Percentiles rank a stretch among this genome's conserved stretches.
Conservation (phyloP, 2,797 vertebrate genomes). For the Menidia menidia region DNA sequence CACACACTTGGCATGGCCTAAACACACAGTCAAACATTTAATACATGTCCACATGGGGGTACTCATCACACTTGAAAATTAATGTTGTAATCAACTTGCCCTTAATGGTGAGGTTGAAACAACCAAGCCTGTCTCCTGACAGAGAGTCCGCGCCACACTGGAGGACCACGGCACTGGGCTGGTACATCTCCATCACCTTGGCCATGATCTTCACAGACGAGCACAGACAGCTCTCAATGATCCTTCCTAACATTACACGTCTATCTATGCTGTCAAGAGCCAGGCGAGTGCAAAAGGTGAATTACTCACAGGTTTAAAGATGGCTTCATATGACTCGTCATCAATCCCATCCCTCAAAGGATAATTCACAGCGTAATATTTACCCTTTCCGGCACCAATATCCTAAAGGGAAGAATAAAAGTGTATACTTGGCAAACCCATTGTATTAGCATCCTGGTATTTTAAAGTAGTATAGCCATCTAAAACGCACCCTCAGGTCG, state of each 20-base stretch:
- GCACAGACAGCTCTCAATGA: background rate
- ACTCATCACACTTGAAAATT: background rate
- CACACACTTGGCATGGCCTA: constrained; percentile 98
- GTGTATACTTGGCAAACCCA: background rate
- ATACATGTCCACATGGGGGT: background rate
- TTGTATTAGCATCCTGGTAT: background rate
- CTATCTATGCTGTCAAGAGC: background rate
- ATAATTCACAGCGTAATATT: constrained; percentile 98
- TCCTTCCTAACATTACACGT: background rate
- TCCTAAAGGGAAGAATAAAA: constrained; percentile 81
- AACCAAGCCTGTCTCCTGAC: constrained; percentile 95
- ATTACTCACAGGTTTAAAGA: constrained; percentile 93
- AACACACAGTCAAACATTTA: background rate
- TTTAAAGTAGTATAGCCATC: background rate
- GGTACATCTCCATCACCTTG: constrained; percentile 99
- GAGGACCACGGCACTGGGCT: constrained; percentile 95
- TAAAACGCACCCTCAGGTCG: constrained; percentile 91
- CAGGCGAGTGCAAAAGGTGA: too few relatives aligned
- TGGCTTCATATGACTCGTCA: constrained; percentile 97
- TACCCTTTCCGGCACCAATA: constrained; percentile 97
- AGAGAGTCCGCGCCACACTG: constrained; percentile 97
- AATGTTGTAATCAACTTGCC: constrained; percentile 69
- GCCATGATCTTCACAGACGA: constrained; percentile 89
- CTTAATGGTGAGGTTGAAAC: constrained; percentile 99
- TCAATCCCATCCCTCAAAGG: constrained; percentile 97